Evolutionary conservation across 2,113 vertebrate genomes (phyloP).

Genomic region (Vombatus ursinus): DNA sequence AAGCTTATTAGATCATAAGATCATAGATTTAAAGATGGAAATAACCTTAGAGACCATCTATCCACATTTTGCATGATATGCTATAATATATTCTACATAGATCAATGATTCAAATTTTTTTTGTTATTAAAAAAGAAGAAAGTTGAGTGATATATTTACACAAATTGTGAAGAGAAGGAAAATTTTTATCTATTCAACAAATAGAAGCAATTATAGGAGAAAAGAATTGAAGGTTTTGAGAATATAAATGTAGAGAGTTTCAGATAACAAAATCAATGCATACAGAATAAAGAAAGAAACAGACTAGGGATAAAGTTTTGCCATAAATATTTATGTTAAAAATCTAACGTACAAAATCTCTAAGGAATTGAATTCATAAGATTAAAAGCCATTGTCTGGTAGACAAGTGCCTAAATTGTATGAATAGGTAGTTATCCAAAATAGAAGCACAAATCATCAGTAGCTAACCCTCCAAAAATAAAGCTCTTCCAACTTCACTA

Average conservation of each 20-base stretch:
- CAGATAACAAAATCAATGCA: background rate
- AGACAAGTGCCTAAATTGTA: background rate
- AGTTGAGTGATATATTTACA: background rate
- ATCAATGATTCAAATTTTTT: background rate
- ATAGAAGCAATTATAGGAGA: background rate
- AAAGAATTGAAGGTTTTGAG: background rate
- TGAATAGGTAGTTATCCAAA: background rate
- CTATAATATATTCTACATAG: background rate
- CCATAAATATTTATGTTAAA: background rate
- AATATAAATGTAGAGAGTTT: too few species aligned
- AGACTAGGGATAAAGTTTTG: background rate
- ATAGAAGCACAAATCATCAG: background rate
- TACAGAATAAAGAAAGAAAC: background rate
- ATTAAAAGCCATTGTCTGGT: background rate
- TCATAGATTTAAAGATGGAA: background rate
- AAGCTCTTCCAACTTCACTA: background rate
- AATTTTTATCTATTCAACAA: background rate
- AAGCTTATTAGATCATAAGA: background rate
- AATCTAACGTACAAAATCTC: background rate
- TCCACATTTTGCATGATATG: background rate
- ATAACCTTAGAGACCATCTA: background rate
- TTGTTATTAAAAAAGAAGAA: background rate
- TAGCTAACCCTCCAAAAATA: background rate
- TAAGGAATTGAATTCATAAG: background rate
- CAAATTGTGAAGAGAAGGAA: background rate